A percentile compares a stretch with the other conserved stretches of the same genome.
Conservation (phyloP, 1,140 invertebrate species). For the Muscidifurax raptorellus region DNA sequence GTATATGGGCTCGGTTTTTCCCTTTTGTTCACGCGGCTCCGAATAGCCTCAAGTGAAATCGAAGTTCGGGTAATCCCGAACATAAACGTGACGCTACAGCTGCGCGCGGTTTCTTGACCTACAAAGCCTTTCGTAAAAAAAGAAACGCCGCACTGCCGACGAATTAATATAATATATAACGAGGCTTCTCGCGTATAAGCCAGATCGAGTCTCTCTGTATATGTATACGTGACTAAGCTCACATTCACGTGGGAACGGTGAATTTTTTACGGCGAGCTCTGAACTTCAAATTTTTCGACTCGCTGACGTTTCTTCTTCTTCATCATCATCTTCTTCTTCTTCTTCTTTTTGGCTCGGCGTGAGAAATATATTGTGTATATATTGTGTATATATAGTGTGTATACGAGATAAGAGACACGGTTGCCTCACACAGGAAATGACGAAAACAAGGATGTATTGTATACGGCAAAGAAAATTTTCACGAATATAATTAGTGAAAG, state of each 20-base stretch:
- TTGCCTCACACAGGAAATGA: background rate
- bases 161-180: conserved; percentile 44
- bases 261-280: background rate
- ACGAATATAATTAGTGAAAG: no score
- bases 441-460: no score
- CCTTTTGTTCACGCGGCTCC: conserved; percentile 5
- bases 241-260: background rate
- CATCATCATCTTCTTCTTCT: no score
- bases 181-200: background rate
- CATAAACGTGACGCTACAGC: background rate
- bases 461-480: no score
- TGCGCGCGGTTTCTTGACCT: conserved; percentile 26
- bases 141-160: background rate
- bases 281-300: no score
- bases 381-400: no score
- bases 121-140: conserved; percentile 36
- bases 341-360: no score
- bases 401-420: background rate
- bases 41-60: conserved; percentile 38
- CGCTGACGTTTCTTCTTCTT: no score
- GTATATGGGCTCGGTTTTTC: conserved; percentile 34
- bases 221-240: conserved; percentile 13
- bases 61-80: conserved; percentile 36
- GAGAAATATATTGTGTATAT: no score
- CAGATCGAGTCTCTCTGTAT: background rate